These are phyloP conservation scores for Chrysomela aeneicollis DNA, from an alignment of 2,888 invertebrate genomes.

Conservation along the genomic window DNA sequence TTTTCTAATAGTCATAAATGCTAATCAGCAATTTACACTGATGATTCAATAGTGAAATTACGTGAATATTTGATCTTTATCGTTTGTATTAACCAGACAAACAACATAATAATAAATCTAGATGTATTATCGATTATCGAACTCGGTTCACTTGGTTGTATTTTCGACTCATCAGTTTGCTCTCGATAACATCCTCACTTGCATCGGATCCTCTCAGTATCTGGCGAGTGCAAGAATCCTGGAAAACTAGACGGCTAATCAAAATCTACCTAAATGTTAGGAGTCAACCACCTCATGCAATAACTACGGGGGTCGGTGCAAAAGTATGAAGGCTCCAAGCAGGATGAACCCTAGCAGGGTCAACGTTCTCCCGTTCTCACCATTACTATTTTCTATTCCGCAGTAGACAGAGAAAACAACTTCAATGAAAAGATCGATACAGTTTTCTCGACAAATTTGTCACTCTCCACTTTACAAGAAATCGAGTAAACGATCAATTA, in stretches of 20 bases:
- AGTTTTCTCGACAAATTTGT: no score
- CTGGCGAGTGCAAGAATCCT: neutral
- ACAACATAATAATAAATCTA: no score
- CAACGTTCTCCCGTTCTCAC: neutral
- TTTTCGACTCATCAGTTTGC: no score
- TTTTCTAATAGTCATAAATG: no score
- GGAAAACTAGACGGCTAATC: neutral
- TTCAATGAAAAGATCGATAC: slow-evolving; percentile 14
- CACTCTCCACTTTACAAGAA: no score
- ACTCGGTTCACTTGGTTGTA: neutral
- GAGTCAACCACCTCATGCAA: slow-evolving; percentile 18
- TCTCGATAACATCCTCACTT: no score
- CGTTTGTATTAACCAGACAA: no score
- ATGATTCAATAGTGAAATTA: no score
- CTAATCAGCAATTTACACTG: no score
- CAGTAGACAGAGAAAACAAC: slow-evolving; percentile 20
- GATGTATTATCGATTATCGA: no score
- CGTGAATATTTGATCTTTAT: no score
- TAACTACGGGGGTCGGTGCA: slow-evolving; percentile 20
- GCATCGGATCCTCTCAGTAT: neutral
- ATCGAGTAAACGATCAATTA: no score
- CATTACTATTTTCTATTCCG: neutral
- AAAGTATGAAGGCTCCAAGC: slow-evolving; percentile 15
- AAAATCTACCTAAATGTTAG: slow-evolving; percentile 11
- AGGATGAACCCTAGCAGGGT: slow-evolving; percentile 9